These are phyloP conservation scores for Cryptus armator DNA, from an alignment of 2,888 invertebrate genomes.

Conservation along the genomic window DNA sequence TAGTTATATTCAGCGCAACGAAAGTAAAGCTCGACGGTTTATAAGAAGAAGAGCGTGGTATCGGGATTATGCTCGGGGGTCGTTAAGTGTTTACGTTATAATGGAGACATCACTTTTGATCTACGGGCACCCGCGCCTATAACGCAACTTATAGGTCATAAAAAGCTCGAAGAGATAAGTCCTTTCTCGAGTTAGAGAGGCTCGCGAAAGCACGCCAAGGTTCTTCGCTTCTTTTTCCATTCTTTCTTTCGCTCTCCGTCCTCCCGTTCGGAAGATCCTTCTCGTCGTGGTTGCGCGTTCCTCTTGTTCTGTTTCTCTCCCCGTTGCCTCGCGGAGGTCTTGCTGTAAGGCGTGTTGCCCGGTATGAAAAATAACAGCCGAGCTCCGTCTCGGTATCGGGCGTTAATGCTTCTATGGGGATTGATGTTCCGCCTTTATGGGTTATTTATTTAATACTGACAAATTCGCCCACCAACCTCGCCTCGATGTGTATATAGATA, in stretches of 20 bases:
- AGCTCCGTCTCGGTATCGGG: constrained; percentile 80
- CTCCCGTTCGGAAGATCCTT: background rate
- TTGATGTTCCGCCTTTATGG: constrained; percentile 84
- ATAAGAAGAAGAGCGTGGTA: constrained; percentile 15
- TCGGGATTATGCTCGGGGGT: constrained; percentile 59
- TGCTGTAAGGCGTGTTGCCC: constrained; percentile 78
- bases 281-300: constrained; percentile 14
- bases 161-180: constrained; percentile 80
- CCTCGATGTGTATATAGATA: constrained; percentile 30
- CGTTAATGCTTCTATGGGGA: constrained; percentile 84
- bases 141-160: constrained; percentile 82
- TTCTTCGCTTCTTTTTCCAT: constrained; percentile 29
- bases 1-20: background rate
- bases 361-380: constrained; percentile 85
- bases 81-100: constrained; percentile 82
- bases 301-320: constrained; percentile 15
- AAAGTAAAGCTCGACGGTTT: constrained; percentile 18
- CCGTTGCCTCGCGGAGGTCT: constrained; percentile 37
- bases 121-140: constrained; percentile 79
- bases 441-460: constrained; percentile 85
- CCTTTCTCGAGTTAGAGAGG: constrained; percentile 56
- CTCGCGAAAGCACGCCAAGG: constrained; percentile 46
- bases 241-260: constrained; percentile 31
- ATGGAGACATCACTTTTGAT: constrained; percentile 84
- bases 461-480: constrained; percentile 78